These are phyloP conservation scores for Diploscapter pachys DNA, from an alignment of 1,140 invertebrate genomes.

Conservation along the genomic window DNA sequence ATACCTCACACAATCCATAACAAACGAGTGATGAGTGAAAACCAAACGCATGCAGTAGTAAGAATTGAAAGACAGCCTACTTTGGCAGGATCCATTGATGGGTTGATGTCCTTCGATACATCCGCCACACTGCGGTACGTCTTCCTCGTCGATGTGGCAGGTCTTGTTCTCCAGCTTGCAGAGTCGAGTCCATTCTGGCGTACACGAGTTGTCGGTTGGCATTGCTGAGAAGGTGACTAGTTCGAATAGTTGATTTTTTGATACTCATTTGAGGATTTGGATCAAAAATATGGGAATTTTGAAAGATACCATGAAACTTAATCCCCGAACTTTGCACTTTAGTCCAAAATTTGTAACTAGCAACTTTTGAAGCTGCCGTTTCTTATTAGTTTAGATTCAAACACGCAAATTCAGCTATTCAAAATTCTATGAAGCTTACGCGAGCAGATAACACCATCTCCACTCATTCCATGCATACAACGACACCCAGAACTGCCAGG, in stretches of 20 bases:
- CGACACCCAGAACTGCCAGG: slow-evolving; percentile 78
- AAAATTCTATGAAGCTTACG: slow-evolving; percentile 4
- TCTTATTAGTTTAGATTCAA: slow-evolving; percentile 1
- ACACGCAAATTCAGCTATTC: background rate
- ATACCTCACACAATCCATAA: too few relatives aligned
- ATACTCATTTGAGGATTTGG: too few relatives aligned
- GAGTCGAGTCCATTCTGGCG: slow-evolving; percentile 41
- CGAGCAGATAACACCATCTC: slow-evolving; percentile 67
- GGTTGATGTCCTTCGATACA: slow-evolving; percentile 52
- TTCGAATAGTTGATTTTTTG: background rate
- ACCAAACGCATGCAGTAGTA: background rate
- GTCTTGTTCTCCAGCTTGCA: slow-evolving; percentile 49
- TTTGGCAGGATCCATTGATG: slow-evolving; percentile 49
- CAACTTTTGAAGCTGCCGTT: too few relatives aligned
- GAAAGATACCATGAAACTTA: too few relatives aligned
- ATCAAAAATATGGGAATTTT: too few relatives aligned
- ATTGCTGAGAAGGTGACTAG: slow-evolving; percentile 7
- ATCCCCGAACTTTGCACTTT: slow-evolving; percentile 2
- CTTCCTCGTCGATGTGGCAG: slow-evolving; percentile 52
- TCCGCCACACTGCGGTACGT: slow-evolving; percentile 51
- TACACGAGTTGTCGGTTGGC: slow-evolving; percentile 20
- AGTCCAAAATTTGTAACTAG: too few relatives aligned
- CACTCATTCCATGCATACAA: slow-evolving; percentile 76
- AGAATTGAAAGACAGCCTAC: slow-evolving; percentile 15
- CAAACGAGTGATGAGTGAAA: too few relatives aligned